Conservation (phyloP, 2,888 invertebrate genomes). For the Notodonta ziczac region DNA sequence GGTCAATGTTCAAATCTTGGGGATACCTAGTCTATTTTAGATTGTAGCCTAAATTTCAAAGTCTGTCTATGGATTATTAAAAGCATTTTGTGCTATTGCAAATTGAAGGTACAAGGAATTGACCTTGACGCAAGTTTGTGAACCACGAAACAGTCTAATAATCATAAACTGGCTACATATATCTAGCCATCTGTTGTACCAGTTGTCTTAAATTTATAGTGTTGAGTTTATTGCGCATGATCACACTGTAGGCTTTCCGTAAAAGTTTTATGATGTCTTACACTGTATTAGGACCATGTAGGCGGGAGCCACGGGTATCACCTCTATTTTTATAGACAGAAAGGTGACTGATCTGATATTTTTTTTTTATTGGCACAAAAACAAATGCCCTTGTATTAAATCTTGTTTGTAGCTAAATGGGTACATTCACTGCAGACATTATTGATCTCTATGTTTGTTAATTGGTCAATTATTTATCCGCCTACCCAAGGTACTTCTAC, state of each 20-base stretch:
- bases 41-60: too few species aligned
- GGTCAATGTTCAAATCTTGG: too few species aligned
- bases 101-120: slow-evolving; percentile 1
- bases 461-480: background rate
- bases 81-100: too few species aligned
- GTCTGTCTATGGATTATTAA: too few species aligned
- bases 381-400: background rate
- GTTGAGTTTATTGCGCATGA: background rate
- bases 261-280: slow-evolving; percentile 5
- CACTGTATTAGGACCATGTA: slow-evolving; percentile 1
- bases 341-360: slow-evolving; percentile 6
- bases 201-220: background rate
- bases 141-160: background rate
- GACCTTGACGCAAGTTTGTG: background rate
- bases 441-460: slow-evolving; percentile 2
- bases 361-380: background rate
- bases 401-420: background rate
- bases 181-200: background rate
- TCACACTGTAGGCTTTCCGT: background rate
- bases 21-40: too few species aligned
- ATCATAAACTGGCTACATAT: background rate
- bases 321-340: background rate
- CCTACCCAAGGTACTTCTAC: too few species aligned
- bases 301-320: slow-evolving; percentile 1
- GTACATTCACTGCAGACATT: slow-evolving; percentile 2